A percentile compares a stretch with the other conserved stretches of the same genome.
These are phyloP conservation scores for Okapia johnstoni DNA, from an alignment of 2,113 vertebrate species.

Conservation along the genomic window DNA sequence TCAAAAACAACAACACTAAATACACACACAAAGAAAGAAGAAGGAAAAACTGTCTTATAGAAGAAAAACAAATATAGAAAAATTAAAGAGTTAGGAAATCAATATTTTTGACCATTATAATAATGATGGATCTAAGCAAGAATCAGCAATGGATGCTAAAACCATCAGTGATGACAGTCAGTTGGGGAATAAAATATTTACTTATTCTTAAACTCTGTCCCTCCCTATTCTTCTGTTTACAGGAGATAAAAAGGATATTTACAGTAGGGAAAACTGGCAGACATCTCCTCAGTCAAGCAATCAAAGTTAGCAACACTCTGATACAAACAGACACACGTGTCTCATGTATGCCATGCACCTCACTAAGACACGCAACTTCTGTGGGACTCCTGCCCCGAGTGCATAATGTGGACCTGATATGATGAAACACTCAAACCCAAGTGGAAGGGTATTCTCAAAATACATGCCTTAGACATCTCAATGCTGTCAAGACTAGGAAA, in stretches of 20 bases:
- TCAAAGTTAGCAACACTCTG: neutral
- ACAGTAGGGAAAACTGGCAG: neutral
- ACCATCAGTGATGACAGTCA: neutral
- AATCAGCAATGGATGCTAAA: neutral
- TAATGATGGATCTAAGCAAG: neutral
- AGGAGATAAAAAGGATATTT: neutral
- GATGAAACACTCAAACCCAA: neutral
- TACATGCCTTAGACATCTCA: neutral
- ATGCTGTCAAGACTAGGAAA: neutral
- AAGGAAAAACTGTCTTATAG: neutral
- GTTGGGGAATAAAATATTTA: neutral
- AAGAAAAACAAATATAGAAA: neutral
- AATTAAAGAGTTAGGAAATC: neutral
- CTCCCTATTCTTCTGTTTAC: neutral
- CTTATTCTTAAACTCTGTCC: neutral
- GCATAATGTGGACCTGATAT: neutral
- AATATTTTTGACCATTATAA: neutral
- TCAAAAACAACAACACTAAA: neutral
- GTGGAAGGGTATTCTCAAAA: neutral
- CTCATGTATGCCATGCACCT: rapidly evolving
- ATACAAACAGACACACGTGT: neutral
- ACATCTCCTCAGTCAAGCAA: neutral
- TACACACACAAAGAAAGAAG: neutral
- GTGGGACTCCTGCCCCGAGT: neutral
- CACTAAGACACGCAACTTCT: neutral